Base-by-base conservation (phyloP, 1,140 invertebrate genomes). In the Pseudomyrmex pallidus region DNA sequence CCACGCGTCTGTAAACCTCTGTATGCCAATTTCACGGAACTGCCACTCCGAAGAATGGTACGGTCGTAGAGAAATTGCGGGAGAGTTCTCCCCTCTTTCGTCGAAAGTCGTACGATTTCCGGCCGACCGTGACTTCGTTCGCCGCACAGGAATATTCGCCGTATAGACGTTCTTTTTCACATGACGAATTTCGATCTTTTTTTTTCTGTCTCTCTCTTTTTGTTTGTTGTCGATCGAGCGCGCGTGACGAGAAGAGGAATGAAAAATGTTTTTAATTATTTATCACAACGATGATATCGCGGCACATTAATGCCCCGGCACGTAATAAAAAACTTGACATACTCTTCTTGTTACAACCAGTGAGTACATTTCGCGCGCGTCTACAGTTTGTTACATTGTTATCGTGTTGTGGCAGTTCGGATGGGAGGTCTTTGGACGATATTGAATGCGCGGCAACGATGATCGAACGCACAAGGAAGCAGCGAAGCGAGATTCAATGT, bases 11-110 rank as follows among this genome's bases (percentile, higher is more conserved):
- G 74, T 82, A 82, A 86, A 86, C 68, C 83, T 35, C 35, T 68
- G 57, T 80, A 74, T 74, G 74, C 59, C 74, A 70, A 85, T 86
- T 84, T 85, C 67, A 63, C 66, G 62, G 76, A 44, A n/a, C 83
- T 72, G 12, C 50, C 66, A 52, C 20, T 61, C 20, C 44, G 74
- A 76, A 82, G 84, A 68, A 78, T 73, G 57, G 54, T 8, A 20
- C 17, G 35, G 35, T 35, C 35, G 35, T 17, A 44, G 54, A 12
- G 67, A 80, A 84, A 73, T 74, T 64, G 61, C 56, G n/a, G 2
- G 50, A 25, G 5, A 35, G 35, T 7, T 7, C 35, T 35, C n/a
- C 17, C 15, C 22, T 22, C 50, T 85, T 87, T 82, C 52, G 56
- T 35, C 54, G 64, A 66, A 74, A 85, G 70, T 74, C 56, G 25